Evolutionary conservation across 1,140 invertebrate genomes (phyloP), one percentile per base, ranked within the genome.

Genomic region (Anastrepha obliqua): DNA sequence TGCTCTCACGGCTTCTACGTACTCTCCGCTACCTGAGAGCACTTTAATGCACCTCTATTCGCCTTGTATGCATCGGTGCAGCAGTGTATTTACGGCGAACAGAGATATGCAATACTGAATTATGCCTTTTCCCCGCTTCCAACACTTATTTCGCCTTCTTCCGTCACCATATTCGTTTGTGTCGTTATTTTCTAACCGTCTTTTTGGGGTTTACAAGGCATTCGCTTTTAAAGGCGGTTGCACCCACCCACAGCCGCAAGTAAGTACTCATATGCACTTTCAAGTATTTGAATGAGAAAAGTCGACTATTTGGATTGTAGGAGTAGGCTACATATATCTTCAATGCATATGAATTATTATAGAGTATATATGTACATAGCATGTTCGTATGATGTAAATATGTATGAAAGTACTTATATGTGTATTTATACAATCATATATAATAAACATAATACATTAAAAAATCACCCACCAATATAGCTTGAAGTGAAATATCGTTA

Each of bases 221-320:
- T 81, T 81, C 74, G 74, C 74, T 81, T 81, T 81, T 81, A 81
- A 81, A 81, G 47, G 74, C 74, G 74, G n/a, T 81, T 81, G 74
- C 47, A 81, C 74, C 74, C 74, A 81, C 74, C 51, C 74, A 81
- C 51, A 29, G 74, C 47, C 74, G 20, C n/a, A 81, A 81, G 74
- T 81, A 81, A 55, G 74, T 81, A 55, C 47, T 55, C 74, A n/a
- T 42, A 55, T 81, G 70, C 47, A 20, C 74, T 55, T 81, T 81
- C 47, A 81, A 81, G 74, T 81, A 17, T 42, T 20, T 81, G 74
- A 81, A 81, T 81, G 74, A 81, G 47, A 81, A 81, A 81, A 51
- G 74, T n/a, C 47, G 47, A 81, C 47, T 55, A 55, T 29, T 62
- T 62, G 60, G 17, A 62, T 62, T 62, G 60, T n/a, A 17, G 60